Evolutionary conservation across 2,113 vertebrate genomes (phyloP).

Genomic region (Rhodinocichla rosea): DNA sequence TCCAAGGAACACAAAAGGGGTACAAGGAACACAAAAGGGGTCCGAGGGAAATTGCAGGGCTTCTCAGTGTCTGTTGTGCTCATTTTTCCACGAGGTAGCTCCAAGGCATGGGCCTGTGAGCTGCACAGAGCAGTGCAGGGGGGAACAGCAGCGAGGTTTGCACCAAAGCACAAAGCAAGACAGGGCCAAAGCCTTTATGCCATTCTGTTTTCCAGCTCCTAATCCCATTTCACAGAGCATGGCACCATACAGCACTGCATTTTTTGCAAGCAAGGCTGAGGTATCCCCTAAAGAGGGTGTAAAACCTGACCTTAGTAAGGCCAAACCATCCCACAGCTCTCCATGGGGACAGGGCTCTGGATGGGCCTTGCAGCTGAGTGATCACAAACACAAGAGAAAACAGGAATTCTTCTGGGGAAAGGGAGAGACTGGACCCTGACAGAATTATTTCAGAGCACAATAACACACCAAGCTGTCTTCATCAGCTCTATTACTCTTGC

Average conservation of each 20-base stretch:
- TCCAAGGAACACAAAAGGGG: rapidly evolving
- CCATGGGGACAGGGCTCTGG: rapidly evolving
- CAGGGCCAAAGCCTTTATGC: rapidly evolving
- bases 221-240: neutral
- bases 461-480: conserved; percentile 28
- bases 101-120: neutral
- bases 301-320: neutral
- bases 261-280: neutral
- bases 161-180: neutral
- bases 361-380: neutral
- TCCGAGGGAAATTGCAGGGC: neutral
- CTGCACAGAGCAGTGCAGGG: neutral
- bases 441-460: conserved; percentile 17
- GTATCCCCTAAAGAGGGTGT: neutral
- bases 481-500: neutral
- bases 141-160: neutral
- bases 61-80: neutral
- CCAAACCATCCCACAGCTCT: rapidly evolving
- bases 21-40: rapidly evolving
- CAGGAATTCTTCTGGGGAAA: neutral
- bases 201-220: neutral
- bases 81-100: neutral
- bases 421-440: neutral
- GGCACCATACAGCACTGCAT: neutral
- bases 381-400: neutral